phyloP scores from a whole-genome alignment of 2,797 vertebrate genomes.

The Eulemur rubriventer region DNA sequence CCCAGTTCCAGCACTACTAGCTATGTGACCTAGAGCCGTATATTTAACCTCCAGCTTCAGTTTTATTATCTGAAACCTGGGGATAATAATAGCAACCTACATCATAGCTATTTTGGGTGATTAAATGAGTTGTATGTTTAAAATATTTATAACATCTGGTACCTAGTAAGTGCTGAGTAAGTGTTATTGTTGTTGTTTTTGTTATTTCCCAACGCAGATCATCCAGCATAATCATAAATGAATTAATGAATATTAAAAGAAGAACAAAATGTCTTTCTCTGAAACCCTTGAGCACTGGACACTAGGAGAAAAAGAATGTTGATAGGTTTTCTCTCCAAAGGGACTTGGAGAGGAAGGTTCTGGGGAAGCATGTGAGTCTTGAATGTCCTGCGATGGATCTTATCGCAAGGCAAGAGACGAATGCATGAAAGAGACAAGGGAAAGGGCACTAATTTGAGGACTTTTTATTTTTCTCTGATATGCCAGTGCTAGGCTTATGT shows the following conservation, averaged over 20 bases:
- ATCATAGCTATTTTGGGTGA: neutral
- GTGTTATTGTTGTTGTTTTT: neutral
- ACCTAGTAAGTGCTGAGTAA: neutral
- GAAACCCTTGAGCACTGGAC: neutral
- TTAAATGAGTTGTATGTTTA: neutral
- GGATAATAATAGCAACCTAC: neutral
- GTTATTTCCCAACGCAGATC: neutral
- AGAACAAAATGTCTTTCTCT: neutral
- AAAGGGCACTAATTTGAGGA: neutral
- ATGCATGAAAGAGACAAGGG: neutral
- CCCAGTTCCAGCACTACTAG: neutral
- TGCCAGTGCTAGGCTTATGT: neutral
- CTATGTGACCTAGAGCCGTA: neutral
- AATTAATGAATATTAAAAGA: constrained; percentile 12
- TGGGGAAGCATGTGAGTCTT: neutral
- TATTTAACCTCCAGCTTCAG: neutral
- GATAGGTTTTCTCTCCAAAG: neutral
- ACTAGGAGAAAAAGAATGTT: neutral
- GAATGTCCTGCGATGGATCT: neutral
- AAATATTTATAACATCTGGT: neutral
- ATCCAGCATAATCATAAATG: neutral
- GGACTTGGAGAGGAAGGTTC: neutral
- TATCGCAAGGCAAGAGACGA: neutral
- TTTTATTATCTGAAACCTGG: neutral
- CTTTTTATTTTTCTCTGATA: neutral